These are phyloP conservation scores for Ficedula albicollis DNA, from an alignment of 2,797 vertebrate species.

Conservation along the genomic window DNA sequence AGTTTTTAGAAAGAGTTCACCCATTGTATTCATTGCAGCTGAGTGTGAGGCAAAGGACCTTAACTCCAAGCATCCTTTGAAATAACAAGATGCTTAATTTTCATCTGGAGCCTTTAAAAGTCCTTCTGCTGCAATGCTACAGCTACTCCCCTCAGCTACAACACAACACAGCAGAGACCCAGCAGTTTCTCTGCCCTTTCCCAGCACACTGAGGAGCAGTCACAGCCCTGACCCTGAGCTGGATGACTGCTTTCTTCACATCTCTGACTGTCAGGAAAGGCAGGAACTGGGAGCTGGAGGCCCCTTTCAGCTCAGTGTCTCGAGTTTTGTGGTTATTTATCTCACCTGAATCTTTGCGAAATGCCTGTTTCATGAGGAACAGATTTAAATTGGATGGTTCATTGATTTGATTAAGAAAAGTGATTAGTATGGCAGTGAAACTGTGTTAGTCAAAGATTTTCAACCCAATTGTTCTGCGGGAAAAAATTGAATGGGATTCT, in stretches of 20 bases:
- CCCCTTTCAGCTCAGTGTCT: not conserved
- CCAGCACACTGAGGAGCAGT: not conserved
- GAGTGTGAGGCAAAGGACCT: not conserved
- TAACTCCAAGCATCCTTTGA: not conserved
- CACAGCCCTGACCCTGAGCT: not conserved
- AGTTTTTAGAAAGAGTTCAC: not conserved
- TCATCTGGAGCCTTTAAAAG: not conserved
- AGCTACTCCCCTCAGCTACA: not conserved
- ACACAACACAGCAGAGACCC: not conserved
- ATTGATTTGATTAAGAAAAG: conserved; percentile 33
- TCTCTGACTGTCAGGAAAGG: not conserved
- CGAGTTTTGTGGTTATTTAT: not conserved
- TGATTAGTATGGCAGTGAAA: conserved; percentile 7
- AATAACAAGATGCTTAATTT: conserved; percentile 8
- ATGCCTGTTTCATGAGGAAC: not conserved
- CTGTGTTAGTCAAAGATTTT: conserved; percentile 44
- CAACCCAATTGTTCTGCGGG: conserved; percentile 9
- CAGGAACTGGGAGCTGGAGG: not conserved
- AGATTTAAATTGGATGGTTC: conserved; percentile 27
- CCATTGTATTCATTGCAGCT: not conserved
- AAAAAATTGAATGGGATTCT: not conserved
- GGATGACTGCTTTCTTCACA: not conserved
- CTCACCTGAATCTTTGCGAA: not conserved
- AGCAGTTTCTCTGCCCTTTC: not conserved
- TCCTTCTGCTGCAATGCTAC: not conserved